Percentiles rank a stretch among this genome's conserved stretches.
phyloP scores from a whole-genome alignment of 2,113 vertebrate genomes.

The Nesoenas mayeri region DNA sequence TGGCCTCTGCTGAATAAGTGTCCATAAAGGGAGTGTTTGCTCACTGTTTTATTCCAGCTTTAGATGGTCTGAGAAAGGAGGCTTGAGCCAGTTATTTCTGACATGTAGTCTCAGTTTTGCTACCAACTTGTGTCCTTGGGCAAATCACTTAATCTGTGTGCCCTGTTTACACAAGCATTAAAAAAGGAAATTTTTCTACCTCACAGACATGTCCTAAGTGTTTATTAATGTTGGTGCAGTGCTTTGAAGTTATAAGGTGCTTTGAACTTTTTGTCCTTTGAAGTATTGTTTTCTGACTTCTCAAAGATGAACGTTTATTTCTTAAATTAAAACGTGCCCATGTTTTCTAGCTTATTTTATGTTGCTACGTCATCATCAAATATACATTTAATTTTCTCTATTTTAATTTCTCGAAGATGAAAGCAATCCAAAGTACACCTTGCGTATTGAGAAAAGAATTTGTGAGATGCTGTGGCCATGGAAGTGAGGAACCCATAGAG shows the following conservation, averaged over 20 bases:
- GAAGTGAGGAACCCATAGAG: slow-evolving; percentile 67
- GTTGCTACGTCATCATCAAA: slow-evolving; percentile 45
- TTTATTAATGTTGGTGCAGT: slow-evolving; percentile 57
- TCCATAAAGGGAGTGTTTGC: not conserved
- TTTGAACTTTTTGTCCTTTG: slow-evolving; percentile 69
- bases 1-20: not conserved
- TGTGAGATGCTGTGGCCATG: not conserved
- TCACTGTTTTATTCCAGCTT: not conserved
- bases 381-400: slow-evolving; percentile 66
- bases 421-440: slow-evolving; percentile 10
- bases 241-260: slow-evolving; percentile 53
- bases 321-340: slow-evolving; percentile 38
- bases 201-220: slow-evolving; percentile 57
- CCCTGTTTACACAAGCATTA: slow-evolving; percentile 62
- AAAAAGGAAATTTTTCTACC: slow-evolving; percentile 55
- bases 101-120: not conserved
- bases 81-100: not conserved
- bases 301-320: slow-evolving; percentile 47
- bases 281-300: slow-evolving; percentile 66
- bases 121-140: slow-evolving; percentile 44
- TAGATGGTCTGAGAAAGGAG: not conserved
- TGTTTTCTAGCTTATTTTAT: slow-evolving; percentile 21
- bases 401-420: slow-evolving; percentile 59
- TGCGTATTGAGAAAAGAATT: not conserved
- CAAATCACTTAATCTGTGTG: slow-evolving; percentile 45